Evolutionary conservation across 2,113 vertebrate genomes (phyloP), one percentile per base, ranked within the genome.

Genomic region (Canis aureus): DNA sequence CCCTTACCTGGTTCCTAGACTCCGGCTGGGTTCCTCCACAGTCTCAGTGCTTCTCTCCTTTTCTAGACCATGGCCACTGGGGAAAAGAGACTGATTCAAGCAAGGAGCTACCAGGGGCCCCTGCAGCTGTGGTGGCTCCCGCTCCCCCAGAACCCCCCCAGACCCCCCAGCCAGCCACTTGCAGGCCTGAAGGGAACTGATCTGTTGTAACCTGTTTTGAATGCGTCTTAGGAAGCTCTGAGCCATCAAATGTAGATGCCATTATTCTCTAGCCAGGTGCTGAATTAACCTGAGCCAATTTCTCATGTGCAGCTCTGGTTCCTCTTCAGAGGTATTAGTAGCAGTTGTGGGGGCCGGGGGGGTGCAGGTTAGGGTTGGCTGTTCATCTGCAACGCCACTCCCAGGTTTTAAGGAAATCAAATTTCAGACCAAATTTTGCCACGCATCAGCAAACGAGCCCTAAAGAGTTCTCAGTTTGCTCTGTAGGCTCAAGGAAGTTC

Each of bases 321-420:
- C 13, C 13, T 66, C 78, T 74, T 67, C 1, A 17, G 4, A 83
- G 29, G 6, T 49, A 10, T 86, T 78, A n/a, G 29, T 67, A 79
- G 82, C 11, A 55, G 12, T 22, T 59, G 16, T 8, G 49, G 51
- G 38, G 59, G 15, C 69, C 43, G 67, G 53, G 23, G 49, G 67
- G 53, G 27, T 32, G 78, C 55, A 5, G 73, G 64, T 59, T 13
- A 27, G 10, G 19, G 16, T n/a, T 78, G 76, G 67, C n/a, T 43
- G 4, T 71, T 69, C 11, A 80, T 35, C 23, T 16, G 19, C 0
- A 60, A 0, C 0, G 1, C 59, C 23, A 87, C 29, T 76, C 53
- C n/a, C 38, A 76, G 35, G 22, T 92, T 86, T 88, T 78, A 84
- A 62, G 84, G 29, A 95, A 88, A n/a, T 74, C 38, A 49, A 32